Evolutionary conservation across 2,113 vertebrate species (phyloP).

Genomic region (Monarcha castaneiventris): DNA sequence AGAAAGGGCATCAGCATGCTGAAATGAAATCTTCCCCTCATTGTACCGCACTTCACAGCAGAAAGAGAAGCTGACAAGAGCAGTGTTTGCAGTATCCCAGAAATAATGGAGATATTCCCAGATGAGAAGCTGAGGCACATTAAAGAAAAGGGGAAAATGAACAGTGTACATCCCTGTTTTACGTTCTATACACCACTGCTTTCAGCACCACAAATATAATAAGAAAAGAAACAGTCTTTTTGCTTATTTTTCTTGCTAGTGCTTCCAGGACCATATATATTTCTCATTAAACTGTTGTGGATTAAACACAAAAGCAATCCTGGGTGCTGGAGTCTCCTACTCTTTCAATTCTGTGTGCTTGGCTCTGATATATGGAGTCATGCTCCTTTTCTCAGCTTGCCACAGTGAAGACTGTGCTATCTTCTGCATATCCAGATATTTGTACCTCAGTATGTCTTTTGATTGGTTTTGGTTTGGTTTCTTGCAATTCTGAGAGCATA

Average conservation of each 20-base stretch:
- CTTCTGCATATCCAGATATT: not conserved
- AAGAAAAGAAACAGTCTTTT: not conserved
- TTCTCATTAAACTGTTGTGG: not conserved
- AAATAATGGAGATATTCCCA: slow-evolving; percentile 19
- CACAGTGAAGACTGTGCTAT: not conserved
- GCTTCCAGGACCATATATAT: not conserved
- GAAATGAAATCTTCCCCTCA: slow-evolving; percentile 18
- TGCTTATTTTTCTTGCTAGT: not conserved
- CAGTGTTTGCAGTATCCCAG: not conserved
- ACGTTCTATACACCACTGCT: not conserved
- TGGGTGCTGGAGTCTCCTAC: not conserved
- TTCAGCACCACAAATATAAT: not conserved
- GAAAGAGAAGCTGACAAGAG: not conserved
- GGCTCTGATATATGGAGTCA: not conserved
- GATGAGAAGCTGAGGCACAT: not conserved
- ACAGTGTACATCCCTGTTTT: not conserved
- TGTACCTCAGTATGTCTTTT: not conserved
- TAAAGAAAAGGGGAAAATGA: not conserved
- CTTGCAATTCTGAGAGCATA: not conserved
- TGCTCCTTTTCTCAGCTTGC: not conserved
- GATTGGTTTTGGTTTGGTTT: accelerated
- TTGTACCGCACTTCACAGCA: not conserved
- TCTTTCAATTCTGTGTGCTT: not conserved
- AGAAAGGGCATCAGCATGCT: not conserved
- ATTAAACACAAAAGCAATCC: not conserved